Base-by-base conservation (phyloP, 2,797 vertebrate species). In the Clarias laeviceps region DNA sequence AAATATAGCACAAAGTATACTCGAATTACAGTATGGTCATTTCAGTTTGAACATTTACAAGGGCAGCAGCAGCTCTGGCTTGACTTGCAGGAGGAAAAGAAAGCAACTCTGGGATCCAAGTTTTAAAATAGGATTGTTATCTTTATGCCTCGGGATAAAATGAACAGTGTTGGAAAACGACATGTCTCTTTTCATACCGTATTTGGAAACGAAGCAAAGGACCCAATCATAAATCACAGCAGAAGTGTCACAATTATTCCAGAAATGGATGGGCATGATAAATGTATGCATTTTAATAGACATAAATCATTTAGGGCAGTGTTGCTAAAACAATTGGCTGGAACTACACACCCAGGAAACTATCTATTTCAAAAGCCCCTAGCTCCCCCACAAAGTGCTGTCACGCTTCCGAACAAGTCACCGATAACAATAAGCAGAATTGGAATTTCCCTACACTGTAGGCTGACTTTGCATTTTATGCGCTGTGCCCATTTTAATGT, bases 11-110 rank as follows among this genome's bases (percentile, higher is more conserved):
- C 84, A 90, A 92, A 92, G 90, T 84, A 85, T 80, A 88, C 88
- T 91, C 89, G 89, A 92, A 92, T 92, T 91, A 93, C 86, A 89
- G 90, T 76, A 87, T 78, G 83, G 87, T 70, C 29, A 86, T 90
- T 90, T 88, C 90, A 85, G 84, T 83, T 89, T 83, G 86, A 89
- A 88, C 84, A 86, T 88, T 90, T 82, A 89, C 85, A 87, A 62
- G 54, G 56, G 76, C 87, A 82, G 83, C 66, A 45, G 84, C 29
- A 83, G 82, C 79, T 87, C 87, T 84, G 69, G 85, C 85, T 88
- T 87, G 86, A 84, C 73, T 24, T 84, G 86, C 78, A 84, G 18
- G 34, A 59, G 74, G 9, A 40, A 50, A 80, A 84, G 57, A 84
- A 73, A 70, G 68, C 40, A 50, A 61, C 14, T 65, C 14, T 62